These are phyloP conservation scores for Smittia sp. DNA, from an alignment of 2,888 invertebrate genomes.

Conservation along the genomic window DNA sequence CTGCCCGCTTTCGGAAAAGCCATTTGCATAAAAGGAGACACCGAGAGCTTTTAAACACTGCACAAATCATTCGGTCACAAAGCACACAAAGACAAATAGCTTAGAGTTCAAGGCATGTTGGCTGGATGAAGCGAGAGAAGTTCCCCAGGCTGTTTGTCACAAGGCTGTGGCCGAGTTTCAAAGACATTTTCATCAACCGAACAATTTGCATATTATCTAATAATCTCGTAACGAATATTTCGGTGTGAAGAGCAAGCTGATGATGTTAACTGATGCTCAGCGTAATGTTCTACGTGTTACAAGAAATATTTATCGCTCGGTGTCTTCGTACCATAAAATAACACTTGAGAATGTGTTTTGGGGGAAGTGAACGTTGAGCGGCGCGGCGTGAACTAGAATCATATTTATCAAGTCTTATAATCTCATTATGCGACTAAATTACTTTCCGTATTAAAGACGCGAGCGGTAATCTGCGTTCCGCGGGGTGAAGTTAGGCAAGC, in stretches of 20 bases:
- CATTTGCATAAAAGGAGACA: too few relatives aligned
- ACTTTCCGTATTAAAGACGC: slow-evolving; percentile 8
- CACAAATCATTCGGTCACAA: too few relatives aligned
- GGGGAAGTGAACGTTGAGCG: background rate
- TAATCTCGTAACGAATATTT: background rate
- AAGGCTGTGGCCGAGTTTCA: too few relatives aligned
- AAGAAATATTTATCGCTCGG: background rate
- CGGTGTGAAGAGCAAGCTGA: background rate
- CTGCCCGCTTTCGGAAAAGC: too few relatives aligned
- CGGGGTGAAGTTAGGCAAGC: background rate
- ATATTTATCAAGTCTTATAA: slow-evolving; percentile 26
- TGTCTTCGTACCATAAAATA: slow-evolving; percentile 6
- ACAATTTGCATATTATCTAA: slow-evolving; percentile 11
- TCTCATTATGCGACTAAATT: slow-evolving; percentile 22
- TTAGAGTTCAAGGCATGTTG: too few relatives aligned
- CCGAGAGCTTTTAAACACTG: too few relatives aligned
- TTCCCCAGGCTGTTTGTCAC: too few relatives aligned
- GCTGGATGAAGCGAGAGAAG: too few relatives aligned
- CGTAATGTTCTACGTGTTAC: background rate
- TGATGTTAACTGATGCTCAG: slow-evolving; percentile 9
- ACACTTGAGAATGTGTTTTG: slow-evolving; percentile 15
- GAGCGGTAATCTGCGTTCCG: background rate
- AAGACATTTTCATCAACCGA: background rate
- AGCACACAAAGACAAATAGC: too few relatives aligned
- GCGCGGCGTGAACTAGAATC: background rate